Percentiles rank a stretch among this genome's conserved stretches.
Evolutionary conservation across 2,113 vertebrate species (phyloP).

Genomic region (Circaetus cinerascens): DNA sequence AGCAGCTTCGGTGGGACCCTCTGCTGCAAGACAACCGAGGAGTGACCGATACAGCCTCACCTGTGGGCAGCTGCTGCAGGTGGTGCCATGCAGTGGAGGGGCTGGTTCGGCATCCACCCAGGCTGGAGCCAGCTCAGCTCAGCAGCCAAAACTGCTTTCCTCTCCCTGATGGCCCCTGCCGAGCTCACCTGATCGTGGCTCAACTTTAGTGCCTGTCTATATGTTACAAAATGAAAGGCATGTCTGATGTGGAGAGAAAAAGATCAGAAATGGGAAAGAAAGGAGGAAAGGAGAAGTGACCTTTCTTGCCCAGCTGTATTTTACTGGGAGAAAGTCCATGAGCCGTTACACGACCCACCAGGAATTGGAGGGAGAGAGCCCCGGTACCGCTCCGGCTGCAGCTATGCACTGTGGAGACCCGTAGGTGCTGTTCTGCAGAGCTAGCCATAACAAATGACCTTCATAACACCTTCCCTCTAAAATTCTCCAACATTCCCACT

Average conservation of each 20-base stretch:
- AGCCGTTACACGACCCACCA: fast-evolving
- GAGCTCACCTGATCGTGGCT: neutral
- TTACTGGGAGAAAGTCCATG: neutral
- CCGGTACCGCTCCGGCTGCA: neutral
- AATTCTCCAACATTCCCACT: neutral
- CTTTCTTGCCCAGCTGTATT: neutral
- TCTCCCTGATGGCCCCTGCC: neutral
- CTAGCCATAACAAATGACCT: neutral
- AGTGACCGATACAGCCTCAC: fast-evolving
- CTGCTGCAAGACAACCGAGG: fast-evolving
- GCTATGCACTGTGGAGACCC: neutral
- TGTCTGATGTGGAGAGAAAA: neutral
- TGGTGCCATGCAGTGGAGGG: neutral
- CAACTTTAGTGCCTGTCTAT: neutral
- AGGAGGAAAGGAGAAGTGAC: neutral
- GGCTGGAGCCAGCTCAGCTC: neutral
- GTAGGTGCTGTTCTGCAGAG: neutral
- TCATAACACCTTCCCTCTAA: neutral
- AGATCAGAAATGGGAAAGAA: neutral
- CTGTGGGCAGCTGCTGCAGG: neutral
- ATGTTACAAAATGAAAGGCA: neutral
- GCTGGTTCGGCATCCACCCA: fast-evolving
- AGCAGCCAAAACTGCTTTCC: neutral
- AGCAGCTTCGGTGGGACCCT: neutral
- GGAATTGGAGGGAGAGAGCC: neutral